Base-by-base conservation (phyloP, 30 jellyfish, hydroid and myxozoan genomes). In the Chironex yamaguchii region DNA sequence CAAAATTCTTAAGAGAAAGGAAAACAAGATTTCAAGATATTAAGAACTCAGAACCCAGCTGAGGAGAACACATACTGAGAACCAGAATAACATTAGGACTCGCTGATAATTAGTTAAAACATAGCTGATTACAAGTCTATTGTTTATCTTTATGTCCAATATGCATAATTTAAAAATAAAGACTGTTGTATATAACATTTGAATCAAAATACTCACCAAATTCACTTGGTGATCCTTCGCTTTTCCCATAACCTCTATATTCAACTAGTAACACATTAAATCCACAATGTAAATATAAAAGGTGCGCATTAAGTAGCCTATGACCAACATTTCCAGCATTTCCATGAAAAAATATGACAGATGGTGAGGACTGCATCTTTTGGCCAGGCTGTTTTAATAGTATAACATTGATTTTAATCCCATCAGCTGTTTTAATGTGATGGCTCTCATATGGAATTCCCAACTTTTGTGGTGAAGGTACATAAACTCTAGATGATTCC, bases 281-380 rank as follows among this genome's bases (percentile, higher is more conserved):
- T 24, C 98, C 98, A 86, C 92, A 76, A 49, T 86, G 72, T 26
- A 86, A 35, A 85, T 86, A 92, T 2, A 92, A 32, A 12, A 79
- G 25, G 34, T 86, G 97, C 14, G 98, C 98, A 85, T 85, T 85
- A 1, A 82, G 32, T 29, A 92, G 68, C 12, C 98, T 62, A 36
- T 92, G 98, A 20, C 98, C 98, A 42, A 92, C 81, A 65, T 92
- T 92, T 20, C 98, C 98, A 0, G 98, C 98, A 81, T 92, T 92
- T 4, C 98, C 98, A 62, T 92, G 98, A 66, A 86, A 85, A 87
- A 88, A 75, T 26, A 92, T 52, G 62, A 92, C 64, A 0, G 98
- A 84, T 29, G 96, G 97, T 6, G 98, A 93, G 3, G 48, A 31
- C 1, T 79, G 34, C 36, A 92, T 81, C 20, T 91, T 78, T 2